These are phyloP conservation scores for Marisa cornuarietis DNA, from an alignment of 1,140 invertebrate genomes.

Conservation along the genomic window DNA sequence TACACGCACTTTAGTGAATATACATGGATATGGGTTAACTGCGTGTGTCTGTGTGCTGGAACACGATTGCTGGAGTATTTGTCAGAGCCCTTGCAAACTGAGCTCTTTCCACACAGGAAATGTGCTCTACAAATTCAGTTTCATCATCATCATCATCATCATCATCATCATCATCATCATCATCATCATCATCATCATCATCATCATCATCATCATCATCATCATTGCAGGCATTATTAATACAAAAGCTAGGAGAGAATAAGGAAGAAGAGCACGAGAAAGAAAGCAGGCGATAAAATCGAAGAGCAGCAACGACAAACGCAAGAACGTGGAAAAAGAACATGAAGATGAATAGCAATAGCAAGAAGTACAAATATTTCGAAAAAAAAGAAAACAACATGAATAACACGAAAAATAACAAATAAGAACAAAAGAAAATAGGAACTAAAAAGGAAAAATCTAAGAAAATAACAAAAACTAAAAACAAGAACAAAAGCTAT, in stretches of 20 bases:
- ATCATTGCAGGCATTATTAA: no score
- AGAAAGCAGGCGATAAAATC: not conserved
- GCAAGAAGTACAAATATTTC: not conserved
- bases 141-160: no score
- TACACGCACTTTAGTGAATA: no score
- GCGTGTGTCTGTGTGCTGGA: no score
- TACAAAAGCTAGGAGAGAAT: not conserved
- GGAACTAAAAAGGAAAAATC: not conserved
- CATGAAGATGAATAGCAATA: not conserved
- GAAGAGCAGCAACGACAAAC: not conserved
- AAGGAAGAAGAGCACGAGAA: not conserved
- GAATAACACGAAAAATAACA: not conserved
- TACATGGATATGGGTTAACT: no score
- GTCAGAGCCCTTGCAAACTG: no score
- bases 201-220: not conserved
- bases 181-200: conserved; percentile 1
- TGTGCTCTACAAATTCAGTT: no score
- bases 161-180: not conserved
- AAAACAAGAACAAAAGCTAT: not conserved
- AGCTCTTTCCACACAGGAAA: no score
- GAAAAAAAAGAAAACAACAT: not conserved
- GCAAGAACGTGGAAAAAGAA: not conserved
- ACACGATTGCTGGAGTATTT: no score
- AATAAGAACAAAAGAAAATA: not conserved
- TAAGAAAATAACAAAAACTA: not conserved